Evolutionary conservation across 1,140 invertebrate genomes (phyloP), one percentile per base, ranked within the genome.

Genomic region (Scaptomyza montana): DNA sequence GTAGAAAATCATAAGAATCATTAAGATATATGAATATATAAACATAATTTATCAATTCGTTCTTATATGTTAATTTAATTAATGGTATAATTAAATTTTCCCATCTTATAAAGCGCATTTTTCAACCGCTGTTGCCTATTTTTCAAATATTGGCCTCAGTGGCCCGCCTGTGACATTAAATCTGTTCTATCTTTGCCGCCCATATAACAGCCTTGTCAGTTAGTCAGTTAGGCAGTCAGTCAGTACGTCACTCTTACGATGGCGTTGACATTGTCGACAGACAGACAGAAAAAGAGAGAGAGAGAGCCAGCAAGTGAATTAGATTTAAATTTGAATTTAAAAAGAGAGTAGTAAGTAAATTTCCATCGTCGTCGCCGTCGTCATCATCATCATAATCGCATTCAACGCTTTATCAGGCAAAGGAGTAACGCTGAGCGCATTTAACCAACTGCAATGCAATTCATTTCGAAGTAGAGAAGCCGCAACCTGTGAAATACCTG

Each of bases 301-400:
- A 30, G 30, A 30, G 30, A 30, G 30, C 9, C 70, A 86, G 81
- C 69, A 45, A 62, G 78, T 76, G 84, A 87, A 87, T 86, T 82
- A 76, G 82, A 86, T 82, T 87, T 86, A 89, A 86, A 89, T 87
- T 82, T 47, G 59, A 75, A 64, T 80, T 82, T 89, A 78, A 86
- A 81, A 7, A 8, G 33, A 36, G 33, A 36, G 66, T 78, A 55
- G 59, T 57, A 62, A 62, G 65, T 74, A 73, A 62, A 56, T 68
- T 73, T 59, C 13, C 70, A 73, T 33, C 28, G 47, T 28, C 57
- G 53, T 53, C 49, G 51, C 71, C 60, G 33, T 1, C 33, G 46
- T 77, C 70, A 70, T 77, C 74, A 39, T 77, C 66, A 53, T 64
- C 66, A 49, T 60, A 28, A 62, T 41, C 41, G 51, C n/a, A 45